Conservation (phyloP, 2,888 invertebrate genomes). For the Tachystola acroxantha region DNA sequence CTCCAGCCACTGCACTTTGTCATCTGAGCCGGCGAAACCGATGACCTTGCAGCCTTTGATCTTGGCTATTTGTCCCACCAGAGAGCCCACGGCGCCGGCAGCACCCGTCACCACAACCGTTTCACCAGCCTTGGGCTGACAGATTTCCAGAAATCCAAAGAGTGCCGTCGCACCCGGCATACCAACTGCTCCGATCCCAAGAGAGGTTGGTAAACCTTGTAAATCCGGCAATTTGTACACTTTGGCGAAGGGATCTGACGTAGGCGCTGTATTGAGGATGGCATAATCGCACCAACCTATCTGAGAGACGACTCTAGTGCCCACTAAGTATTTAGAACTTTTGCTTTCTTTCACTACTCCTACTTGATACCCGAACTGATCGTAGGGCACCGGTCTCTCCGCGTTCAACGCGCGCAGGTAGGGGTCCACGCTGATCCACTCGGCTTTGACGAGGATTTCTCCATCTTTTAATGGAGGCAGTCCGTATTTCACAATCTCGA, state of each 20-base stretch:
- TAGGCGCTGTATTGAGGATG: slow-evolving; percentile 18
- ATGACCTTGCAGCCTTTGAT: slow-evolving; percentile 81
- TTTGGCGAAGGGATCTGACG: slow-evolving; percentile 15
- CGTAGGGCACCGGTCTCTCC: slow-evolving; percentile 20
- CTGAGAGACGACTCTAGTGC: slow-evolving; percentile 75
- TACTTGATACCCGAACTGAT: slow-evolving; percentile 31
- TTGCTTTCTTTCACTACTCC: slow-evolving; percentile 77
- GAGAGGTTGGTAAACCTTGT: slow-evolving; percentile 66
- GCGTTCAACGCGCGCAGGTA: slow-evolving; percentile 36
- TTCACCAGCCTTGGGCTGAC: slow-evolving; percentile 82
- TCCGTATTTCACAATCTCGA: slow-evolving; percentile 78
- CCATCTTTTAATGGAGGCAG: slow-evolving; percentile 78
- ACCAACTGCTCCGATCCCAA: slow-evolving; percentile 79
- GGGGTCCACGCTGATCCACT: slow-evolving; percentile 46
- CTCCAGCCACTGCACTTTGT: slow-evolving; percentile 83
- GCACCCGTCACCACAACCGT: slow-evolving; percentile 84
- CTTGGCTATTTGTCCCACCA: slow-evolving; percentile 87
- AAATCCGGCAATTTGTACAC: slow-evolving; percentile 71
- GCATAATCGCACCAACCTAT: slow-evolving; percentile 83
- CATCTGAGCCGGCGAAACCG: slow-evolving; percentile 84
- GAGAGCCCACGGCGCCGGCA: slow-evolving; percentile 85
- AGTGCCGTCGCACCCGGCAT: slow-evolving; percentile 86
- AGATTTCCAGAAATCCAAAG: slow-evolving; percentile 83
- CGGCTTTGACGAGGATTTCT: slow-evolving; percentile 48
- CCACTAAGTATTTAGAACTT: slow-evolving; percentile 78